phyloP scores from a whole-genome alignment of 2,113 vertebrate genomes.

The Dromas ardeola region DNA sequence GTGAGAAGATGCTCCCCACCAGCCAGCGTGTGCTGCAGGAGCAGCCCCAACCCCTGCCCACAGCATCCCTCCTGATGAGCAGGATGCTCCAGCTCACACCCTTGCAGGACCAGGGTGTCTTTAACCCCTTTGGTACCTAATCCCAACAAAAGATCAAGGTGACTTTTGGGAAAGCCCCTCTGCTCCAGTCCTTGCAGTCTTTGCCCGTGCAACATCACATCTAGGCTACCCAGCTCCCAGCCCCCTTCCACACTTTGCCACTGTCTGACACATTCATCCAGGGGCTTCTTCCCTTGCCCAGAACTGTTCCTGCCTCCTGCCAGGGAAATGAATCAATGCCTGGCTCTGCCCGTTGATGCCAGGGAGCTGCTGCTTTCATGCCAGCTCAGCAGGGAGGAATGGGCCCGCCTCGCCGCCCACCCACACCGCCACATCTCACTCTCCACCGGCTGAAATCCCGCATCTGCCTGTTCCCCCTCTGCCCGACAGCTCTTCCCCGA shows the following conservation, averaged over 20 bases:
- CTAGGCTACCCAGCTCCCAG: not conserved
- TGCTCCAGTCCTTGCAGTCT: not conserved
- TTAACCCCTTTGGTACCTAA: not conserved
- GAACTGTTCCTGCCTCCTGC: not conserved
- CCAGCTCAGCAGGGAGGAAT: not conserved
- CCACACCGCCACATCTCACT: not conserved
- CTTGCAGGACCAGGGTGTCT: not conserved
- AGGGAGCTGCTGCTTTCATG: not conserved
- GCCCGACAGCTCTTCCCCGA: not conserved
- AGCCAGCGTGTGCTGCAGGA: not conserved
- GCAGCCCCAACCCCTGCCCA: not conserved
- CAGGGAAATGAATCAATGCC: not conserved
- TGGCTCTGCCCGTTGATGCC: not conserved
- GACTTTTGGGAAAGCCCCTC: not conserved
- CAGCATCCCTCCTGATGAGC: not conserved
- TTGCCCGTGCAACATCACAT: not conserved
- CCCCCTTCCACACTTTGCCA: not conserved
- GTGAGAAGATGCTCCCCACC: not conserved
- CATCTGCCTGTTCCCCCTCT: not conserved
- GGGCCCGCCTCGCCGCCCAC: accelerated
- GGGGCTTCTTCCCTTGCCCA: not conserved
- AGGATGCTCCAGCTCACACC: not conserved
- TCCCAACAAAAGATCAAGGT: not conserved
- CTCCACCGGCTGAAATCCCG: not conserved
- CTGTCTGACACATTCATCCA: not conserved